Base-by-base conservation (phyloP, 2,797 vertebrate genomes). In the Molossus molossus region DNA sequence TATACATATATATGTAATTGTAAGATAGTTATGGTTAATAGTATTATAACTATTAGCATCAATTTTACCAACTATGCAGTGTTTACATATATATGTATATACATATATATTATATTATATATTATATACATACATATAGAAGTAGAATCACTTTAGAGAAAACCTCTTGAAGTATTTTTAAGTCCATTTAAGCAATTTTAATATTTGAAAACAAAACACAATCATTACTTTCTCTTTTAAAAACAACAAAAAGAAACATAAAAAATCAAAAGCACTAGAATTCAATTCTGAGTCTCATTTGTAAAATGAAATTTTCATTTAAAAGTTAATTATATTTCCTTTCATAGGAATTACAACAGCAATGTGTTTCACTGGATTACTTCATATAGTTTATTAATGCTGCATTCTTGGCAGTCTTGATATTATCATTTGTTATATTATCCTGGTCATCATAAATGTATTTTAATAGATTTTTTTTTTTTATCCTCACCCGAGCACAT, bases 21-120 rank as follows among this genome's bases (percentile, higher is more conserved):
- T 77, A 21, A 48, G 33, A 45, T 2, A 91, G 20, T 91, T 91
- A 27, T 27, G 14, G 53, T 89, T 76, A n/a, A 65, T 57, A 55
- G 1, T 29, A 62, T 58, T 29, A 62, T 58, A 72, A 90, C 18
- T 55, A 45, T 45, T 57, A 80, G 27, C 13, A 45, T 64, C 72
- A 75, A 93, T 87, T 94, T 93, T 94, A 87, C 40, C 55, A 91
- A 67, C 33, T 65, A 77, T 8, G 10, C 21, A 93, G 9, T 76
- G 23, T 33, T 33, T 33, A 33, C 33, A 33, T 33, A 33, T 33
- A 33, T 33, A 33, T 33, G 33, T 33, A 33, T 33, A 33, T 33
- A 33, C 33, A 33, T 33, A 33, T 33, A 33, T 33, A 33, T 33
- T 33, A 33, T 33, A 33, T 33, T 33, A 33, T 33, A 33, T 33